Evolutionary conservation across 1,140 invertebrate genomes (phyloP).

Genomic region (Euura lappo): DNA sequence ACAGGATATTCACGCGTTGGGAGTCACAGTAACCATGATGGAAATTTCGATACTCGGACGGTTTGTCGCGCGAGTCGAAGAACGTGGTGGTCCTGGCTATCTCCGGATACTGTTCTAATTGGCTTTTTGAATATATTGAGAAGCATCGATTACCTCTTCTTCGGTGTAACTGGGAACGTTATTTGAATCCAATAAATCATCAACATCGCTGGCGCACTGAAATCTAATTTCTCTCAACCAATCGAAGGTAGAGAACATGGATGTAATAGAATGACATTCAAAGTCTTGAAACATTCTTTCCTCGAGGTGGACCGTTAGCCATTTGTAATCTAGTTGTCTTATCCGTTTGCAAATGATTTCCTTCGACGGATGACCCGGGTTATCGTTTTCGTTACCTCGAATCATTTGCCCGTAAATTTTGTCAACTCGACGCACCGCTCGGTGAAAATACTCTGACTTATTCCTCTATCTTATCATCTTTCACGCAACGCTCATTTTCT

Average conservation of each 20-base stretch:
- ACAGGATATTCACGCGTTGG: conserved; percentile 17
- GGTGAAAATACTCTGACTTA: background rate
- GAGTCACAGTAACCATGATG: too few species aligned
- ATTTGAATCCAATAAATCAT: conserved; percentile 4
- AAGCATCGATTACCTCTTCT: background rate
- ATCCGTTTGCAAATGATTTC: background rate
- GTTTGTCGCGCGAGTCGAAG: too few species aligned
- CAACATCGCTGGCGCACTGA: conserved; percentile 16
- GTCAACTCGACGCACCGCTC: background rate
- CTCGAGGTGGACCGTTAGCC: conserved; percentile 25
- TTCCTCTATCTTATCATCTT: background rate
- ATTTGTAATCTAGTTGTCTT: conserved; percentile 16
- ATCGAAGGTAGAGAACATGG: conserved; percentile 28
- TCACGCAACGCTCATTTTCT: background rate
- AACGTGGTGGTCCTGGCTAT: too few species aligned
- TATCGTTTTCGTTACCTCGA: background rate
- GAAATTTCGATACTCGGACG: too few species aligned
- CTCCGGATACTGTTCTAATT: too few species aligned
- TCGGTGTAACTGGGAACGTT: background rate
- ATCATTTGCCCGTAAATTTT: background rate
- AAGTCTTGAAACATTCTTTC: conserved; percentile 24
- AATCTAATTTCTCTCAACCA: conserved; percentile 29
- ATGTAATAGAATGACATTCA: conserved; percentile 20
- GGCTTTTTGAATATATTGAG: too few species aligned
- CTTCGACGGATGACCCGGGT: background rate